Evolutionary conservation across 2,113 vertebrate genomes (phyloP), one percentile per base, ranked within the genome.

Genomic region (Otolemur garnettii): DNA sequence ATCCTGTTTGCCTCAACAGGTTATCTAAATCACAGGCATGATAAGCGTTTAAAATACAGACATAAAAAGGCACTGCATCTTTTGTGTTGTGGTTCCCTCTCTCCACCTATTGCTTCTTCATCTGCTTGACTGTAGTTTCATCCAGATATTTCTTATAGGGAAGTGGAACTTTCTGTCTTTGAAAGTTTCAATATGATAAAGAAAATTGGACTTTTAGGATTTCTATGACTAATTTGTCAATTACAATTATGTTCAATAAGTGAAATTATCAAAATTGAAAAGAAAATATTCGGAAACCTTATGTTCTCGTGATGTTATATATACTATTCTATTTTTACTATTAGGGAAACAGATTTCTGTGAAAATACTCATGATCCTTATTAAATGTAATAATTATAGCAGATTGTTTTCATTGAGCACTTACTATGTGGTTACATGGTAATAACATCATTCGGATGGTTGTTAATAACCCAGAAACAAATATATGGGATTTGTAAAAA

Each of bases 181-280:
- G 60, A 92, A 86, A 94, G 22, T 60, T 68, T 90, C 17, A 53
- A 88, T 42, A 66, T 62, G 12, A 64, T 62, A 35, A 91, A 77
- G 3, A 82, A 89, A 45, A 33, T 15, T n/a, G 26, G 18, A 66
- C 7, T 42, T 91, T 64, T 59, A 30, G 10, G 24, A 74, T 42
- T 71, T 77, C 2, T 53, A 68, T 24, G 3, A 57, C 81, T 57
- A 91, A 60, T n/a, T 55, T 45, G 42, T 42, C 28, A 5, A 77
- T 30, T 50, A 9, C 28, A 75, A 75, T 30, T 50, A 75, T 28
- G 28, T 75, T 15, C 17, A 8, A 69, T 71, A n/a, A 55, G 12
- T 53, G 68, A 92, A 85, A 33, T 74, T 53, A 78, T 82, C 53
- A 95, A 77, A 5, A 5, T 75, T 57, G 77, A 71, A 77, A 33